Base-by-base conservation (phyloP, 2,113 vertebrate species). In the Mormoops blainvillei region DNA sequence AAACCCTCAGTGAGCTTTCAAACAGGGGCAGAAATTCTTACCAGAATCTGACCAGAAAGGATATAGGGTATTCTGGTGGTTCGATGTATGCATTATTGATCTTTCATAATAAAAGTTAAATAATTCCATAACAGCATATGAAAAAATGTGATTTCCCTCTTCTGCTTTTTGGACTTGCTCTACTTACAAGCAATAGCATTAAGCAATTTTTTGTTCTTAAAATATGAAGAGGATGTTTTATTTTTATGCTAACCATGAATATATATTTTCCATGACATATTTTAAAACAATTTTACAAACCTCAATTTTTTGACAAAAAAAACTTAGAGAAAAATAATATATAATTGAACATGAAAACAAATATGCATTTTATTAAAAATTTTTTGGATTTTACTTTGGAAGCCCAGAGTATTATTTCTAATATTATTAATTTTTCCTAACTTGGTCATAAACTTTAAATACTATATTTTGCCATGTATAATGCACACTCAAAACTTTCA, bases 11-110 rank as follows among this genome's bases (percentile, higher is more conserved):
- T 73, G 41, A 78, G 12, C 63, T 91, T 95, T 89, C 56, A 86
- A 48, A 18, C 78, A 24, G 89, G 52, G 56, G 9, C 56, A 91
- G 95, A 90, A 95, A 73, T 87, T 87, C 70, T 92, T 85, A 82
- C 20, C 61, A 77, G 48, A 70, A 76, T 84, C 38, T 95, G 28
- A 52, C 81, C 63, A 63, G 61, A 77, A 94, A 85, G 24, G 5
- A 65, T 48, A 20, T 12, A 91, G 48, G 85, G 63, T 77, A 84
- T 81, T 77, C 45, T 50, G 36, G 36, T 88, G 85, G 81, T 41
- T 54, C 10, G 13, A 5, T 65, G 2, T 50, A 16, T 73, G 50
- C 31, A 26, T 89, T 50, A 10, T 26, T 90, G 63, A 65, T 31
- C 13, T 65, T 87, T 89, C 50, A 52, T 18, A 2, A 13, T 96